Conservation (phyloP, 2,113 vertebrate species). For the Tragelaphus buxtoni region DNA sequence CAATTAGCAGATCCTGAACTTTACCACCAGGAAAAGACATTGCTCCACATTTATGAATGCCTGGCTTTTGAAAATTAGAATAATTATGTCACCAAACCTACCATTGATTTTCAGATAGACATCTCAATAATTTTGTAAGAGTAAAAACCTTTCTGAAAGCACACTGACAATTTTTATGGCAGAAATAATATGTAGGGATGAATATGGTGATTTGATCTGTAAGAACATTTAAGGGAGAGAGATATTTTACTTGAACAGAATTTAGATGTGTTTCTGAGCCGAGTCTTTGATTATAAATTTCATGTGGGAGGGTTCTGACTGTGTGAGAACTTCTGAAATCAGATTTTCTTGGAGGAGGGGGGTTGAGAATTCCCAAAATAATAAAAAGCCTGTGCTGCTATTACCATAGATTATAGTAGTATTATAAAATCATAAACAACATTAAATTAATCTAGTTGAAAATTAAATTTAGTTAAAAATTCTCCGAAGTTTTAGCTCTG, state of each 20-base stretch:
- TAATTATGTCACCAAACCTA: constrained; percentile 49
- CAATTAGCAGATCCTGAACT: constrained; percentile 60
- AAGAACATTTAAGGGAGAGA: constrained; percentile 8
- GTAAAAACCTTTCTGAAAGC: constrained; percentile 45
- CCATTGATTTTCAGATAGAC: constrained; percentile 46
- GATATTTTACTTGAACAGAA: constrained; percentile 44
- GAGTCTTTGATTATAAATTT: constrained; percentile 46
- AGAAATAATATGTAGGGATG: constrained; percentile 35
- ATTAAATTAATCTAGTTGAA: neutral
- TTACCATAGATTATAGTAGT: neutral
- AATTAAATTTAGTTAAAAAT: neutral
- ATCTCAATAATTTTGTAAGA: constrained; percentile 39
- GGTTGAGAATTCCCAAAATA: constrained; percentile 30
- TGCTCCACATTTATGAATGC: constrained; percentile 33
- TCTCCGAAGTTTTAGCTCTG: constrained; percentile 46
- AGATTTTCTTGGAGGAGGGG: neutral
- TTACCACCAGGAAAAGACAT: constrained; percentile 39
- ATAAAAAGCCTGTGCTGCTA: constrained; percentile 8
- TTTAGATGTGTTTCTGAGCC: constrained; percentile 29
- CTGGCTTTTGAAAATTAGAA: constrained; percentile 47
- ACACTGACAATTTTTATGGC: constrained; percentile 41
- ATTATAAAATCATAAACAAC: neutral
- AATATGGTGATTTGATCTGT: constrained; percentile 42
- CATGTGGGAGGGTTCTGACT: constrained; percentile 33
- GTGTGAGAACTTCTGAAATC: constrained; percentile 22